Conservation (phyloP, 2,888 invertebrate genomes). For the Syrista parreyssii region DNA sequence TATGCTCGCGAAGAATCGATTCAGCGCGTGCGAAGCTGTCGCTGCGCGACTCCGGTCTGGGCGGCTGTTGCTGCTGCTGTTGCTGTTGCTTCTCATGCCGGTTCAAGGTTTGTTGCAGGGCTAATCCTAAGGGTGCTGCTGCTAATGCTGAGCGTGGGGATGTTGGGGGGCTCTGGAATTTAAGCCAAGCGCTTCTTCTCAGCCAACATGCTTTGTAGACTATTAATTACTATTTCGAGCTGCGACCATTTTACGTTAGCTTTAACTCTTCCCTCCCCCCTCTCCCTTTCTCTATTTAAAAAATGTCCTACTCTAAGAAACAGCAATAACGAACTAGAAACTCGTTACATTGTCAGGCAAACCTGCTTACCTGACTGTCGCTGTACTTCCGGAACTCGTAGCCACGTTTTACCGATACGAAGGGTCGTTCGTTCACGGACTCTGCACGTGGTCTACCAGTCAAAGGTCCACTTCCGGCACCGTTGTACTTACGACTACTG, state of each 20-base stretch:
- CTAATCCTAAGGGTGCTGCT: conserved; percentile 51
- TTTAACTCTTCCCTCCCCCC: too few species aligned
- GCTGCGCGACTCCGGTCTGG: conserved; percentile 57
- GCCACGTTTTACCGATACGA: conserved; percentile 72
- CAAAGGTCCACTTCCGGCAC: conserved; percentile 51
- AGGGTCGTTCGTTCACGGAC: conserved; percentile 72
- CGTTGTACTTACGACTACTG: conserved; percentile 65
- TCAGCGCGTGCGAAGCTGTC: conserved; percentile 59
- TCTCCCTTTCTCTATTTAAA: too few species aligned
- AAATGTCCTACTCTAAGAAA: too few species aligned
- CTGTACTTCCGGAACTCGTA: conserved; percentile 67
- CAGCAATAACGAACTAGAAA: too few species aligned
- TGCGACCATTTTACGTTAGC: too few species aligned
- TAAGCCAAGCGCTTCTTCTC: conserved; percentile 57
- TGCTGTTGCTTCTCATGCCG: conserved; percentile 18
- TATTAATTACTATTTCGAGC: background rate
- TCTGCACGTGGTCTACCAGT: conserved; percentile 60
- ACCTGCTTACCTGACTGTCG: conserved; percentile 66
- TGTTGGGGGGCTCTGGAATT: conserved; percentile 62
- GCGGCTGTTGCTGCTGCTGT: conserved; percentile 40
- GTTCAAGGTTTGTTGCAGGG: conserved; percentile 33
- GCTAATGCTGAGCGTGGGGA: conserved; percentile 54
- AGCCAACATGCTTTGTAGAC: conserved; percentile 29
- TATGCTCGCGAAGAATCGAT: conserved; percentile 52
- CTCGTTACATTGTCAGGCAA: too few species aligned